Conservation (phyloP, 2,113 vertebrate genomes). For the Galeopterus variegatus region DNA sequence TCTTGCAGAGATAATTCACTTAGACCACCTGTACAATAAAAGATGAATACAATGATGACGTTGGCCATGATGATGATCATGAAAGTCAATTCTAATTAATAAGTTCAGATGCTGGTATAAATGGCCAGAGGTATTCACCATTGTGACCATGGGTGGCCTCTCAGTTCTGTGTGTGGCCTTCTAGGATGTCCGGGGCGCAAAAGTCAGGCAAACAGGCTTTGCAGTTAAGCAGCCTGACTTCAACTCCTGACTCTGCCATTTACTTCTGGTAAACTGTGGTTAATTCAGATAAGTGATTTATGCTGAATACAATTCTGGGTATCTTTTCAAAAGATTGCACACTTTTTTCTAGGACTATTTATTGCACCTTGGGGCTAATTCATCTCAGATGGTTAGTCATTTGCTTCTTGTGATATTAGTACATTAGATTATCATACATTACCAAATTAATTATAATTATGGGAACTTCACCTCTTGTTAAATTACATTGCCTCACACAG, state of each 20-base stretch:
- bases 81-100: neutral
- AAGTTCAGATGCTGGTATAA: neutral
- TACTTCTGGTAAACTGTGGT: neutral
- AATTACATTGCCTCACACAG: neutral
- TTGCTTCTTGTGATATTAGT: neutral
- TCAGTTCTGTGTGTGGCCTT: neutral
- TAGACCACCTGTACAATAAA: neutral
- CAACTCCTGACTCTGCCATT: neutral
- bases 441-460: constrained; percentile 50
- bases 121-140: neutral
- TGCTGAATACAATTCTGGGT: neutral
- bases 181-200: neutral
- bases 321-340: neutral
- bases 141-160: neutral
- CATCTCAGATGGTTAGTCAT: neutral
- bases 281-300: neutral
- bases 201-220: neutral
- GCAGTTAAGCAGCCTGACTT: neutral
- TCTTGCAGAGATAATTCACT: neutral
- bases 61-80: neutral
- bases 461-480: constrained; percentile 24
- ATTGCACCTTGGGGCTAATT: neutral
- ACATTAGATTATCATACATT: neutral
- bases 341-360: neutral
- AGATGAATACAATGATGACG: neutral